Conservation (phyloP, 2,797 vertebrate species). For the Borostomias antarcticus region DNA sequence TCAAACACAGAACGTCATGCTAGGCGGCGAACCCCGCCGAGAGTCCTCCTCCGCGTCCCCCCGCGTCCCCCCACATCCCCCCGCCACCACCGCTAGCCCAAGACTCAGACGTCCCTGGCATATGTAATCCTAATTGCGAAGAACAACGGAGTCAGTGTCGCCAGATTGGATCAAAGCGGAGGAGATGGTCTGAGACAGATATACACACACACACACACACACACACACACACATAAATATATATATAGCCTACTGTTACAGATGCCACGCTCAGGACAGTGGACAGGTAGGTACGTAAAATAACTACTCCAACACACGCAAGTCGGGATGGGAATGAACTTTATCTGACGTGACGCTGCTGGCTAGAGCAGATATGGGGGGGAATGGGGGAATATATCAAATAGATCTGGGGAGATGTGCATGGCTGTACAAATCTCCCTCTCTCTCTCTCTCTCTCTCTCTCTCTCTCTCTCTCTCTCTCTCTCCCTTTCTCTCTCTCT, state of each 20-base stretch:
- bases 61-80: slow-evolving; percentile 36
- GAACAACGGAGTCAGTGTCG: slow-evolving; percentile 43
- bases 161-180: slow-evolving; percentile 46
- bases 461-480: background rate
- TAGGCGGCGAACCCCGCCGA: background rate
- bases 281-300: background rate
- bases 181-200: slow-evolving; percentile 19
- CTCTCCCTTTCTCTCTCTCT: too few relatives aligned
- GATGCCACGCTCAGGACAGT: background rate
- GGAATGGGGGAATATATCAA: too few relatives aligned
- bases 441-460: background rate
- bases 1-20: slow-evolving; percentile 56
- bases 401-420: too few relatives aligned
- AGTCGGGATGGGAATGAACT: background rate
- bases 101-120: slow-evolving; percentile 18
- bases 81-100: slow-evolving; percentile 32
- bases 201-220: background rate
- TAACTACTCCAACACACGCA: background rate
- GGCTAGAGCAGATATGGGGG: slow-evolving; percentile 19
- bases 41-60: background rate
- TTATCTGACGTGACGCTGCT: background rate
- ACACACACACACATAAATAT: too few relatives aligned
- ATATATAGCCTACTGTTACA: too few relatives aligned
- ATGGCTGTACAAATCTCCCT: slow-evolving; percentile 27
- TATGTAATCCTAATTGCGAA: slow-evolving; percentile 27